These are phyloP conservation scores for Pelodytes ibericus DNA, from an alignment of 2,797 vertebrate species.

Conservation along the genomic window DNA sequence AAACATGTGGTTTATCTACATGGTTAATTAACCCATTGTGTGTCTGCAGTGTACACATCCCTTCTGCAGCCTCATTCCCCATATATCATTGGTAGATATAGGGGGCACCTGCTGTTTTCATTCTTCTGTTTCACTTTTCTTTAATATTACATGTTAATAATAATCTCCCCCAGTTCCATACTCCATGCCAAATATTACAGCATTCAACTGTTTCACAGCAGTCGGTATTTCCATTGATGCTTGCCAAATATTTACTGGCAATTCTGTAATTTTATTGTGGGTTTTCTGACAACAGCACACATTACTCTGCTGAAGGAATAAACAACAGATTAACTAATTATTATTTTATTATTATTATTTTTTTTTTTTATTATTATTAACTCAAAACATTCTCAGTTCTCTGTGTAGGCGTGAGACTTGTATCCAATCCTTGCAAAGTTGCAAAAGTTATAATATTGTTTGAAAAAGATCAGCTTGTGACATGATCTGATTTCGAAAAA, in stretches of 20 bases:
- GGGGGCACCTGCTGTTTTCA: constrained; percentile 36
- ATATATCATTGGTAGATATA: not conserved
- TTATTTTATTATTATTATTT: no score
- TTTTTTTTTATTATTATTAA: no score
- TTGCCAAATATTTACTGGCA: constrained; percentile 25
- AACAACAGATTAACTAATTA: no score
- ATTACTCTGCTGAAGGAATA: no score
- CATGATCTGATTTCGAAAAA: no score
- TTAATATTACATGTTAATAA: constrained; percentile 41
- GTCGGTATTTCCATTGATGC: not conserved
- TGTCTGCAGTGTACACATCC: not conserved
- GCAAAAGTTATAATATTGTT: no score
- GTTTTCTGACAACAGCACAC: constrained; percentile 20
- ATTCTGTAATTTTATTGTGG: constrained; percentile 19
- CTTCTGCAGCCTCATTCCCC: not conserved
- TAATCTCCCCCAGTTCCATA: constrained; percentile 34
- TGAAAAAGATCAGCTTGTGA: no score
- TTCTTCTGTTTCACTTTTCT: constrained; percentile 7
- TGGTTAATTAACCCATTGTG: constrained; percentile 30
- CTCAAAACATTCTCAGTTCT: no score
- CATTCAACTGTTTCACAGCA: constrained; percentile 17
- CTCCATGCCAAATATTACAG: constrained; percentile 22
- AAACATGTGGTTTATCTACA: constrained; percentile 32
- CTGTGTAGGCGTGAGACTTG: no score
- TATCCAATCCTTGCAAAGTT: no score